Evolutionary conservation across 1,140 invertebrate genomes (phyloP).

Genomic region (Planococcus citri): DNA sequence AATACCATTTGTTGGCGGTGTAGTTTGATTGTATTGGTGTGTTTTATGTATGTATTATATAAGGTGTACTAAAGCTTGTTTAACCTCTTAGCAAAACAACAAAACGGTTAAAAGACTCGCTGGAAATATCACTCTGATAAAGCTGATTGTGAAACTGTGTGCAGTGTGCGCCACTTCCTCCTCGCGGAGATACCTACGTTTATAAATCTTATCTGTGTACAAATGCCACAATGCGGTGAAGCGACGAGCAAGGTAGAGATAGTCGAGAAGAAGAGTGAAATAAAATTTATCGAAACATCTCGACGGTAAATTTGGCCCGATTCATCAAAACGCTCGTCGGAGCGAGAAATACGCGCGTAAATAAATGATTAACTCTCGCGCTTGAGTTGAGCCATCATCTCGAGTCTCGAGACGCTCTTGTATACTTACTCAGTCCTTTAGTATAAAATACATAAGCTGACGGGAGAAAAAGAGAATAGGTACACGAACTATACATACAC

Average conservation of each 20-base stretch:
- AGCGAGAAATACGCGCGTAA: not conserved
- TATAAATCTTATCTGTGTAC: not conserved
- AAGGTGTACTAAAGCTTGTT: not conserved
- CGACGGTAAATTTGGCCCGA: not conserved
- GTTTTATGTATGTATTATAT: not conserved
- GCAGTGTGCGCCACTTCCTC: too few species aligned
- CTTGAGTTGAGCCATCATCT: too few species aligned
- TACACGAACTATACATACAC: too few species aligned
- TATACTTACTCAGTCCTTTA: too few species aligned
- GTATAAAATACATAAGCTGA: too few species aligned
- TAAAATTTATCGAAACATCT: not conserved
- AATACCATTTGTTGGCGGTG: not conserved
- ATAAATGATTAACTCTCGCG: not conserved
- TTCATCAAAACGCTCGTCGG: not conserved
- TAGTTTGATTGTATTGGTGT: too few species aligned
- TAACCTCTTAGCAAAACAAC: not conserved
- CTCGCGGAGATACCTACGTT: too few species aligned
- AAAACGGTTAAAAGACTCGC: not conserved
- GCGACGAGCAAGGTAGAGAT: too few species aligned
- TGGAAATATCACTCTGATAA: not conserved
- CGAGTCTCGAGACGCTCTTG: too few species aligned
- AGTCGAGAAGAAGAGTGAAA: not conserved
- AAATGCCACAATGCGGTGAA: not conserved
- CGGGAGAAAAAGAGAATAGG: too few species aligned
- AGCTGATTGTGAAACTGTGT: too few species aligned